These are phyloP conservation scores for Dioctria linearis DNA, from an alignment of 2,888 invertebrate species.

Conservation along the genomic window DNA sequence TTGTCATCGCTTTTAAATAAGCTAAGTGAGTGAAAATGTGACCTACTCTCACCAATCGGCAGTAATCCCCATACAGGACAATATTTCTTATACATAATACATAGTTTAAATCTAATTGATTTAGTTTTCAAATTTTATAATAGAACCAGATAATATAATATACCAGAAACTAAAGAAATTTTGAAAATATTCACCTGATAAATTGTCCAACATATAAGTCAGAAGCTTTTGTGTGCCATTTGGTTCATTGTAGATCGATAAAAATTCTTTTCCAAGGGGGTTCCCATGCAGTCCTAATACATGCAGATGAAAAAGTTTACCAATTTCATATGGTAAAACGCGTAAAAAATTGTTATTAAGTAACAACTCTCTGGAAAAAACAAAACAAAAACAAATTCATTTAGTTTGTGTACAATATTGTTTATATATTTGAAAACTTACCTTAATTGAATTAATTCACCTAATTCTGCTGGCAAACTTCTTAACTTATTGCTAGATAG, in stretches of 20 bases:
- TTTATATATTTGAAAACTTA: constrained; percentile 65
- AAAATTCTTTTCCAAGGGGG: constrained; percentile 93
- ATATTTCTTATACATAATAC: no score
- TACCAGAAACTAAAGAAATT: neutral
- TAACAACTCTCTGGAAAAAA: constrained; percentile 88
- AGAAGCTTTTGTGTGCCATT: constrained; percentile 96
- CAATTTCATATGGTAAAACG: constrained; percentile 95
- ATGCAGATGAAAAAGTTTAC: constrained; percentile 96
- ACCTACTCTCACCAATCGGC: no score
- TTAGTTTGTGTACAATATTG: neutral
- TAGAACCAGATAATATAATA: no score
- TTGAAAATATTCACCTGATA: constrained; percentile 82
- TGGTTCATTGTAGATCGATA: constrained; percentile 91
- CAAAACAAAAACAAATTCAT: constrained; percentile 46
- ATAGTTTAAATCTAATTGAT: no score
- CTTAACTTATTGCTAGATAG: constrained; percentile 95
- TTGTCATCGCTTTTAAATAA: no score
- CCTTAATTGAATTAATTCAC: constrained; percentile 96
- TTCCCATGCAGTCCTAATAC: constrained; percentile 94
- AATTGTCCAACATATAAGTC: constrained; percentile 95
- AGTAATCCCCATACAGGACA: no score
- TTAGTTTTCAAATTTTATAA: no score
- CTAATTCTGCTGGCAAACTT: constrained; percentile 94
- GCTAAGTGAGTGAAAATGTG: no score
- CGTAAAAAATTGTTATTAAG: constrained; percentile 95